These are phyloP conservation scores for Tapirus indicus DNA, from an alignment of 2,797 vertebrate species.

Conservation along the genomic window DNA sequence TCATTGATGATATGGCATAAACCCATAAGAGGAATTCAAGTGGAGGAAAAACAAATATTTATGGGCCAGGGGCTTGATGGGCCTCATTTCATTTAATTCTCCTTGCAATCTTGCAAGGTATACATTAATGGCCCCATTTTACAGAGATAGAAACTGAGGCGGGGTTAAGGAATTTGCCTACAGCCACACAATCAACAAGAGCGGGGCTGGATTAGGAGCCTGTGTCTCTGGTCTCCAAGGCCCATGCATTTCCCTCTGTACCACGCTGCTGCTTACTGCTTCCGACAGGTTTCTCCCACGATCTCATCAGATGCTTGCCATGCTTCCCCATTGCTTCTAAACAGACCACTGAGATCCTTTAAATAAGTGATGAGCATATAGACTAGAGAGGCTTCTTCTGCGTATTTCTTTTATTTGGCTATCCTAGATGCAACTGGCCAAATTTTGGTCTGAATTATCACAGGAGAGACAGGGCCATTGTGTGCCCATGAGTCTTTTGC, in stretches of 20 bases:
- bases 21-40: background rate
- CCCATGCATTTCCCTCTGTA: fast-evolving
- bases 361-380: background rate
- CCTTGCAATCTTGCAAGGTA: background rate
- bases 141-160: background rate
- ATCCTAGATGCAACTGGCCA: background rate
- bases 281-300: background rate
- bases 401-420: background rate
- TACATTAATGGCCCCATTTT: background rate
- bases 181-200: background rate
- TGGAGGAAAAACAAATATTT: background rate
- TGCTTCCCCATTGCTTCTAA: background rate
- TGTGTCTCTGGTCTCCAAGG: background rate
- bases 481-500: background rate
- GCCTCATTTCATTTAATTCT: background rate
- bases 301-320: background rate
- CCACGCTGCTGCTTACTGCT: background rate
- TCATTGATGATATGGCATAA: background rate
- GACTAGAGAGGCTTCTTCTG: background rate
- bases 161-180: background rate
- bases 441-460: conserved; percentile 28
- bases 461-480: background rate
- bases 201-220: background rate
- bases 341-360: background rate
- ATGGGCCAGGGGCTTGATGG: background rate